A percentile compares a stretch with the other conserved stretches of the same genome.
phyloP scores from a whole-genome alignment of 2,113 vertebrate genomes.

The Sebastes schlegelii region DNA sequence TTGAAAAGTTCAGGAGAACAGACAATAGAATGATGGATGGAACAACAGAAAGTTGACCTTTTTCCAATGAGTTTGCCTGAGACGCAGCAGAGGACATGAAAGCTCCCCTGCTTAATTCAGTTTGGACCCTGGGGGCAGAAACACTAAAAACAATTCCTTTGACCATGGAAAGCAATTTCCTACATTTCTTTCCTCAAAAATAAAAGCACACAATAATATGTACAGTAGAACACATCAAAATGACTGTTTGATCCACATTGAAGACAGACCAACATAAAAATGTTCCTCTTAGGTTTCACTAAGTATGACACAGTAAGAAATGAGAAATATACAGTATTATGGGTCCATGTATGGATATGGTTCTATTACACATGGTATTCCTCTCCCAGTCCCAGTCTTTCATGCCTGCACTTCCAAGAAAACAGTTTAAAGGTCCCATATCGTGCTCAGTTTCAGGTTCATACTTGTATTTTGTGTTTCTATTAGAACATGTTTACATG shows the following conservation, averaged over 20 bases:
- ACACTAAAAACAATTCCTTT: slow-evolving; percentile 37
- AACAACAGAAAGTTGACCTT: slow-evolving; percentile 2
- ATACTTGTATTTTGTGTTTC: no score
- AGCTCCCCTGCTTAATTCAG: slow-evolving; percentile 37
- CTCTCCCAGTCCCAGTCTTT: no score
- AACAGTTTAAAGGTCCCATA: no score
- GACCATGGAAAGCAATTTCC: slow-evolving; percentile 48
- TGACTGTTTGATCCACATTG: not conserved
- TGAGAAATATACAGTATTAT: no score
- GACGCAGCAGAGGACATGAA: slow-evolving; percentile 19
- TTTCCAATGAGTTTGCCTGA: slow-evolving; percentile 10
- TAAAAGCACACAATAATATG: slow-evolving; percentile 23
- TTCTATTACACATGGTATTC: no score
- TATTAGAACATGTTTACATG: no score
- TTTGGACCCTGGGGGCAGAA: slow-evolving; percentile 24
- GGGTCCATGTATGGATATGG: no score
- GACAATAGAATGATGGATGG: slow-evolving; percentile 29
- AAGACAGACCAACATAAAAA: not conserved
- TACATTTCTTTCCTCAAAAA: not conserved
- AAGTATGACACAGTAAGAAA: no score
- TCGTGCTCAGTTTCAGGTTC: no score
- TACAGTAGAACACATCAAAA: slow-evolving; percentile 5
- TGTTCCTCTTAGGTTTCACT: no score
- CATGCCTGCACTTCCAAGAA: no score
- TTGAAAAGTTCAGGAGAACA: not conserved